Base-by-base conservation (phyloP, 2,888 invertebrate genomes). In the Drosophila fulvimacula region DNA sequence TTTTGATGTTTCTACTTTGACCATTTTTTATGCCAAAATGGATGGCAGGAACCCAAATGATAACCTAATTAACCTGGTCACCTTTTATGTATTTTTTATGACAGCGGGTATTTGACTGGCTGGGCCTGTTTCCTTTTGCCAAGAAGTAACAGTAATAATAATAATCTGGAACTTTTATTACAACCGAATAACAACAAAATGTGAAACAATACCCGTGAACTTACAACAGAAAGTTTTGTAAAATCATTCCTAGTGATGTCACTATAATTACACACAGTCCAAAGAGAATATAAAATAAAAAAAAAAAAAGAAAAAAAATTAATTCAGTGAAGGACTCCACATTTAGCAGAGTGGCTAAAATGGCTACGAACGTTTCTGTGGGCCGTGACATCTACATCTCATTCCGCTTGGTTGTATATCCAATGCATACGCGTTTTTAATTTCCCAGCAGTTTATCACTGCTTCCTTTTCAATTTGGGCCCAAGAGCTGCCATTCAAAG, bases 21-120 rank as follows among this genome's bases (percentile, higher is more conserved):
- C 55, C 46, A 48, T 67, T 70, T 70, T 61, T 48, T 34, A 36
- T 46, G 15, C 15, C 27, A 21, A 44, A 48, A 17, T 6, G 15
- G 30, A 17, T 17, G 11, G 61, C 48, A 63, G 42, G 27, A 56
- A 69, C 68, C 66, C 69, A 82, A 83, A 88, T 85, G 82, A 85
- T 87, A 88, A 87, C 82, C 83, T 82, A 90, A 90, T 88, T 87
- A 90, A 81, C 81, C 77, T 77, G 68, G 69, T 62, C 76, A 85
- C 81, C 30, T 53, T 39, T 30, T 17, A 48, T 13, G 27, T 15
- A 39, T 53, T 53, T 24, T 21, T 51, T 34, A 15, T 30, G 48
- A 17, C 9, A 34, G 13, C 10, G 21, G 34, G 9, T 21, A n/a
- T 36, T 11, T 36, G 51, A 36, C n/a, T n/a, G 24, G 36, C 75